Conservation (phyloP, 2,888 invertebrate genomes). For the Himalopsyche japonica region DNA sequence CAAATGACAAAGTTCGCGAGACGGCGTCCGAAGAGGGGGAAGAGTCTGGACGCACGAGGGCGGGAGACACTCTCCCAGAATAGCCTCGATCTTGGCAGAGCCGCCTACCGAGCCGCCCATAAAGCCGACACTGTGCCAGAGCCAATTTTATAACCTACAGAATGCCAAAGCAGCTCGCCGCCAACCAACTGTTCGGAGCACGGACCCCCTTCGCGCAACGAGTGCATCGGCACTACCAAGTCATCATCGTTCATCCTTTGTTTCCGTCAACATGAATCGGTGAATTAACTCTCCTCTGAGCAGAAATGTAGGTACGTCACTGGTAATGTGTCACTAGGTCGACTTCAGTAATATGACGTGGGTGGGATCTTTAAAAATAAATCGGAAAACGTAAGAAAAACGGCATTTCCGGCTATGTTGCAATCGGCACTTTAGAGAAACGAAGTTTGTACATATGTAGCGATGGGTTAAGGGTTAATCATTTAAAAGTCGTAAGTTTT, state of each 20-base stretch:
- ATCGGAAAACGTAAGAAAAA: not conserved
- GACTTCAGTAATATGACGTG: not conserved
- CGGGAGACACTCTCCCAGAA: slow-evolving; percentile 21
- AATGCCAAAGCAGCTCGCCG: slow-evolving; percentile 17
- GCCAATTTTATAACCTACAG: slow-evolving; percentile 27
- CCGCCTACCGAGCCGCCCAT: slow-evolving; percentile 28
- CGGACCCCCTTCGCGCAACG: not conserved
- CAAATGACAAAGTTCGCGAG: slow-evolving; percentile 34
- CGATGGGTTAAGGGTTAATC: no score
- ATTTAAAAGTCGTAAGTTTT: no score
- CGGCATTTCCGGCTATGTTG: not conserved
- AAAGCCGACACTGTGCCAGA: slow-evolving; percentile 31
- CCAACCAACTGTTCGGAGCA: not conserved
- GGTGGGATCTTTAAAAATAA: not conserved
- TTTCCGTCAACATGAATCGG: slow-evolving; percentile 16
- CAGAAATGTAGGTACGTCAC: not conserved
- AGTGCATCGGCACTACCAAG: slow-evolving; percentile 2
- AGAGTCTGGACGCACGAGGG: slow-evolving; percentile 8
- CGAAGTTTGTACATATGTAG: no score
- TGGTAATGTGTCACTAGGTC: not conserved
- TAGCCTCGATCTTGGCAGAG: slow-evolving; percentile 34
- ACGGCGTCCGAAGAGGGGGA: not conserved
- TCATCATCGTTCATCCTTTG: slow-evolving; percentile 1
- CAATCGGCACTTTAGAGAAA: not conserved
- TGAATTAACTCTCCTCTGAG: not conserved